phyloP scores from a whole-genome alignment of 92 coral and sea anemone genomes.

The Meandrina meandrites region DNA sequence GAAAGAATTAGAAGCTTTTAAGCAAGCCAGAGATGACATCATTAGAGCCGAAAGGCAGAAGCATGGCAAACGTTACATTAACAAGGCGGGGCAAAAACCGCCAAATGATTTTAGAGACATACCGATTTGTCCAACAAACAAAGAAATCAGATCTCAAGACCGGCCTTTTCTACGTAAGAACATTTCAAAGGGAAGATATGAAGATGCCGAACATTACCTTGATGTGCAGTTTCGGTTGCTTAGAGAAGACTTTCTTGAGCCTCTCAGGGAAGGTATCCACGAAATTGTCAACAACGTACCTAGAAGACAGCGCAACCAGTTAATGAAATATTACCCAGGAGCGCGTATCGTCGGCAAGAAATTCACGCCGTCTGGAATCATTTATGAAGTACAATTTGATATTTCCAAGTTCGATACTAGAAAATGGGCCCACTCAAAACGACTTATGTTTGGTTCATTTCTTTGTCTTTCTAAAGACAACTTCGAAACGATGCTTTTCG shows the following conservation, averaged over 20 bases:
- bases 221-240: slow-evolving; percentile 82
- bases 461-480: slow-evolving; percentile 63
- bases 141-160: slow-evolving; percentile 58
- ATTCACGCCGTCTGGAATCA: slow-evolving; percentile 60
- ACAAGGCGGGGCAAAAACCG: slow-evolving; percentile 33
- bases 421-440: slow-evolving; percentile 73
- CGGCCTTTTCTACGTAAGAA: slow-evolving; percentile 70
- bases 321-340: slow-evolving; percentile 58
- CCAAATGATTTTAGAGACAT: slow-evolving; percentile 72
- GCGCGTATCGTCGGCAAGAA: slow-evolving; percentile 51
- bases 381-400: slow-evolving; percentile 59
- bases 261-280: slow-evolving; percentile 74
- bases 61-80: slow-evolving; percentile 11
- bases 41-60: slow-evolving; percentile 39
- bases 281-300: slow-evolving; percentile 61
- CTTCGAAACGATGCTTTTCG: slow-evolving; percentile 63
- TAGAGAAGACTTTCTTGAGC: slow-evolving; percentile 82
- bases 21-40: slow-evolving; percentile 52
- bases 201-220: slow-evolving; percentile 70
- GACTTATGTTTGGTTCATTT: slow-evolving; percentile 74
- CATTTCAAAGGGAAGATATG: slow-evolving; percentile 66
- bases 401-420: slow-evolving; percentile 47
- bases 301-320: slow-evolving; percentile 47
- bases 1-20: slow-evolving; percentile 34
- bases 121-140: slow-evolving; percentile 66